Evolutionary conservation across 1,140 invertebrate species (phyloP).

Genomic region (Cydia splendana): DNA sequence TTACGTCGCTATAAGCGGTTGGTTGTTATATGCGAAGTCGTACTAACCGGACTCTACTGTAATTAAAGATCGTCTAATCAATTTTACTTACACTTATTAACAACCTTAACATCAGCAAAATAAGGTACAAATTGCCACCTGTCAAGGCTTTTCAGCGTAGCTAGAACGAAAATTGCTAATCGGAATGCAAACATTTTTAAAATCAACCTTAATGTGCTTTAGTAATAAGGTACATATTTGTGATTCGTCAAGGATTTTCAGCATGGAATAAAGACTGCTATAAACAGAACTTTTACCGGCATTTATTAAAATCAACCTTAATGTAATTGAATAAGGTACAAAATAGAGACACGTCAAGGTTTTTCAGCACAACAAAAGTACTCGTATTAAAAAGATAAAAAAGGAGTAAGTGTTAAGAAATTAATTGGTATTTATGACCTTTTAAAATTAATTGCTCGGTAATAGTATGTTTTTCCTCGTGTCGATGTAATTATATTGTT

Average conservation of each 20-base stretch:
- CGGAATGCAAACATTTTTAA: not conserved
- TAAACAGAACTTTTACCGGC: not conserved
- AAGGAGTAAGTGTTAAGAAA: not conserved
- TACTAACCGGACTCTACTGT: too few species aligned
- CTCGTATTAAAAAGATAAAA: not conserved
- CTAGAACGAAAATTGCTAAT: not conserved
- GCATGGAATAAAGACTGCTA: not conserved
- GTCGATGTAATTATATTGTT: constrained; percentile 10
- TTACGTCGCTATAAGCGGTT: too few species aligned
- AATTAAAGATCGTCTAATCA: not conserved
- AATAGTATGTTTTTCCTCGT: not conserved
- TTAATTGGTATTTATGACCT: not conserved
- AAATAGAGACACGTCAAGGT: not conserved
- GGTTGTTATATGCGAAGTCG: too few species aligned
- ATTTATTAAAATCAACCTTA: not conserved
- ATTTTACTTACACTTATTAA: not conserved
- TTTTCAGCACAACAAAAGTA: not conserved
- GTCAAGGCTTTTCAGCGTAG: not conserved
- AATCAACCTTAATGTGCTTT: not conserved
- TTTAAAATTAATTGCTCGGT: not conserved
- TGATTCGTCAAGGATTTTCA: not conserved
- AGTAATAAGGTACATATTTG: not conserved
- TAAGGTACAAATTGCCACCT: not conserved
- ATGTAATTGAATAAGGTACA: not conserved
- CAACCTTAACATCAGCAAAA: not conserved